phyloP scores from a whole-genome alignment of 2,888 invertebrate genomes.

The Linnaemya tessellans region DNA sequence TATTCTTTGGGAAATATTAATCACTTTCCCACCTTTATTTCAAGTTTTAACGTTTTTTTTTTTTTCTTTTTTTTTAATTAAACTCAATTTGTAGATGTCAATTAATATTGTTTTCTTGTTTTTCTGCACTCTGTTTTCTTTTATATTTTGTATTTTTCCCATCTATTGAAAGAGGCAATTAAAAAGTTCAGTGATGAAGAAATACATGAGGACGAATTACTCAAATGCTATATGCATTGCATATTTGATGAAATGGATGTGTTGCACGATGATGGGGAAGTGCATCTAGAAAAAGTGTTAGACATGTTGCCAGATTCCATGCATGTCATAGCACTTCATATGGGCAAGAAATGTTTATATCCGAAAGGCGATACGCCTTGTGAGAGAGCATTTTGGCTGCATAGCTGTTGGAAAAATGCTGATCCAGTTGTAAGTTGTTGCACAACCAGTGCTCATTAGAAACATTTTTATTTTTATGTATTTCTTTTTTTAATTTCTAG shows the following conservation, averaged over 20 bases:
- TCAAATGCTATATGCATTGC: conserved; percentile 79
- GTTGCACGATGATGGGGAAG: conserved; percentile 77
- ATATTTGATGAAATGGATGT: conserved; percentile 76
- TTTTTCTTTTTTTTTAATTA: conserved; percentile 50
- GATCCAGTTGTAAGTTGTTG: conserved; percentile 77
- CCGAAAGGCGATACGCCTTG: conserved; percentile 77
- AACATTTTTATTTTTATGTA: too few relatives aligned
- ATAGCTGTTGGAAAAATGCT: conserved; percentile 79
- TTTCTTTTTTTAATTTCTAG: conserved; percentile 38
- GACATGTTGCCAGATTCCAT: conserved; percentile 75
- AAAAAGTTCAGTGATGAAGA: conserved; percentile 79
- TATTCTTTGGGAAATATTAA: conserved; percentile 25
- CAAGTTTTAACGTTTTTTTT: neutral
- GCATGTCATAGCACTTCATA: conserved; percentile 76
- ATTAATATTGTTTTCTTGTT: conserved; percentile 56
- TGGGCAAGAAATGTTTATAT: conserved; percentile 77
- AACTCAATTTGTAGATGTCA: conserved; percentile 59
- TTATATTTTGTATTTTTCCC: conserved; percentile 50
- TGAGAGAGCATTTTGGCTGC: conserved; percentile 79
- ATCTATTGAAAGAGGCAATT: conserved; percentile 75
- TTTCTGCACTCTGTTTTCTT: conserved; percentile 14
- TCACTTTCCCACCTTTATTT: neutral
- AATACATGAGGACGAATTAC: conserved; percentile 77
- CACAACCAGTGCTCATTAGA: neutral
- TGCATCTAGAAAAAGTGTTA: conserved; percentile 77